Evolutionary conservation across 2,888 invertebrate species (phyloP), one percentile per base, ranked within the genome.

Genomic region (Caenorhabditis wallacei): DNA sequence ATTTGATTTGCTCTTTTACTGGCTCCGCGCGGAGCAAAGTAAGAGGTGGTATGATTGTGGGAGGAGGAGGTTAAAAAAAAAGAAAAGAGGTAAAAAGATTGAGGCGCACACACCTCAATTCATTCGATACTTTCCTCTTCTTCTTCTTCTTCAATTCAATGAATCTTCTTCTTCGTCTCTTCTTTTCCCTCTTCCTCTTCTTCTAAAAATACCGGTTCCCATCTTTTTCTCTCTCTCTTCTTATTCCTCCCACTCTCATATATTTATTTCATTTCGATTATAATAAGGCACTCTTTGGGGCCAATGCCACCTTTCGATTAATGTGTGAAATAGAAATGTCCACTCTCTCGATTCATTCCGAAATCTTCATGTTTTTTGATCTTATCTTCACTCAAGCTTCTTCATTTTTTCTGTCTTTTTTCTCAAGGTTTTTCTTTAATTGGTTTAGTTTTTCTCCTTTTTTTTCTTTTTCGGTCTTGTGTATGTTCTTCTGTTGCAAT

Each of bases 191-290:
- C 48, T 53, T 66, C 66, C 37, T 53, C 48, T 53, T 51, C 48
- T 53, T 66, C 66, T 51, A 37, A 26, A 66, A 66, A 66, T 66
- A 66, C 66, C 66, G 66, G 66, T 66, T 66, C 53, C 48, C 30
- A 53, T n/a, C 22, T 24, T 35, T 37, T 51, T 66, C 66, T 66
- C 30, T 66, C 24, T 18, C 30, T 35, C 53, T 51, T 66, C 66
- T 66, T 53, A 53, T 53, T 66, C 66, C 51, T 53, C 64, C 64
- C 63, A 35, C 64, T 64, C 66, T 40, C 66, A 53, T 37, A 53
- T 66, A 66, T 66, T 66, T 66, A 66, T 66, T 66, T 66, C 66
- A 66, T 53, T 66, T 66, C 66, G 66, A 66, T 66, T 66, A 66
- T 66, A 66, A 66, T 66, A 66, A 66, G 53, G 66, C 66, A 66